Conservation (phyloP, 1,140 invertebrate genomes). For the Heliothis subflexa region DNA sequence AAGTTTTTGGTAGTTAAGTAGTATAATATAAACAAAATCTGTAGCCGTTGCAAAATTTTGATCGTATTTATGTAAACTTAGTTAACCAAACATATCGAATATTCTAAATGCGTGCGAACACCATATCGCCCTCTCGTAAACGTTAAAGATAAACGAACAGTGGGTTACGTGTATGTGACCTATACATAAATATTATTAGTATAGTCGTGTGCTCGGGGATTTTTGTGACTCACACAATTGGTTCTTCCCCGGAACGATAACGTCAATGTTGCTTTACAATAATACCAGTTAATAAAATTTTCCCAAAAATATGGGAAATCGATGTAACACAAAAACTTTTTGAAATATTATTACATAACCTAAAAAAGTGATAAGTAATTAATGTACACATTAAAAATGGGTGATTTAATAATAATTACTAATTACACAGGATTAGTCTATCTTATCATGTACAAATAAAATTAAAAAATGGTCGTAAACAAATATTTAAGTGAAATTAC, state of each 20-base stretch:
- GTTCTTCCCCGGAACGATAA: constrained; percentile 63
- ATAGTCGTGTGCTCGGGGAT: constrained; percentile 53
- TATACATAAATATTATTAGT: neutral
- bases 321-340: neutral
- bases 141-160: neutral
- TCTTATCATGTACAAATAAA: neutral
- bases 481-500: neutral
- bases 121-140: neutral
- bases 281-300: neutral
- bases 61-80: no score
- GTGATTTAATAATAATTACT: neutral
- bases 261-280: constrained; percentile 25
- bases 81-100: no score
- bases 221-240: constrained; percentile 66
- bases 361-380: neutral
- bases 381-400: neutral
- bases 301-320: constrained; percentile 6
- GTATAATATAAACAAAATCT: no score
- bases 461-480: neutral
- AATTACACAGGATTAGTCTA: neutral
- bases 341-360: neutral
- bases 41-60: no score
- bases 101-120: no score
- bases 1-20: no score
- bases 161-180: neutral